Base-by-base conservation (phyloP, 64 coral and sea anemone species). In the Actinia tenebrosa region DNA sequence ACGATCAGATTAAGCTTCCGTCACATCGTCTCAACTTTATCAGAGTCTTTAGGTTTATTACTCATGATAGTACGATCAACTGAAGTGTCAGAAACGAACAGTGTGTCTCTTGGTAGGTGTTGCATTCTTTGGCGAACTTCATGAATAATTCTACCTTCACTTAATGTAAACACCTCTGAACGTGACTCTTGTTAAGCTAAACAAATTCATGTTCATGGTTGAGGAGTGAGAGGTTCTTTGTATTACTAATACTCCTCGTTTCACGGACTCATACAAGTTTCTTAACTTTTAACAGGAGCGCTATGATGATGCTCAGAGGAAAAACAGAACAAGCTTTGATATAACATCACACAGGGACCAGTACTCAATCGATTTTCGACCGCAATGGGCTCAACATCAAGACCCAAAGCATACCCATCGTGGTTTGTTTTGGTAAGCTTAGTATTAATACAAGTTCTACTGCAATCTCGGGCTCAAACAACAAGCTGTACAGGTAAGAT, bases 111-210 rank as follows among this genome's bases (percentile, higher is more conserved):
- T 81, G 22, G 79, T 81, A 81, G 79, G 79, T 81, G 79, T 81
- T 81, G 79, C 79, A 81, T 81, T 81, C 79, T 81, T 81, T 52
- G 79, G 79, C 79, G 5, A 81, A 81, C 79, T 81, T 81, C 79
- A 80, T 80, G 79, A 80, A 80, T 80, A 22, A 80, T 80, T 80
- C 79, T 18, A 81, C 45, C 44, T 16, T 79, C 77, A 79, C 50
- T 50, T 53, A 81, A 7, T 50, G 79, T 81, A 53, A 50, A 81
- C 43, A 81, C 79, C 43, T 45, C 44, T 6, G 44, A 50, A 53
- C 43, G 50, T 53, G 79, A 50, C 44, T 50, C 79, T 79, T 79
- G 77, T 79, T 45, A 79, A 8, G 77, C 77, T 53, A 81, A 81
- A 81, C 79, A 81, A 81, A 81, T 81, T 53, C 79, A 22, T 81